phyloP scores from a whole-genome alignment of 2,888 invertebrate genomes.

The Mantis religiosa region DNA sequence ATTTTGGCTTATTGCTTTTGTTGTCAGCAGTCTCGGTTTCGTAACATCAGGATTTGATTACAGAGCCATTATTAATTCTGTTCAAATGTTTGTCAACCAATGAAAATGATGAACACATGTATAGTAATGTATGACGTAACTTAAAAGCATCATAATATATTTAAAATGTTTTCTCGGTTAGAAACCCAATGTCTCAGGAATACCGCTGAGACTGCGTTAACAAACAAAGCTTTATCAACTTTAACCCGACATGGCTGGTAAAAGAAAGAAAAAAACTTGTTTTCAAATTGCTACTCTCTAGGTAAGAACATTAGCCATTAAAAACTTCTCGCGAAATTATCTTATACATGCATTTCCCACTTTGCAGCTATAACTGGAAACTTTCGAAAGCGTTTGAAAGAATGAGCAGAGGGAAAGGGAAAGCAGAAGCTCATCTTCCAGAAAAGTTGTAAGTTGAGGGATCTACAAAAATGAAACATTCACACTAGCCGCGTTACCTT shows the following conservation, averaged over 20 bases:
- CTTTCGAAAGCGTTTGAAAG: neutral
- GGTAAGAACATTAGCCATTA: neutral
- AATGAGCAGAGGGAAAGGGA: neutral
- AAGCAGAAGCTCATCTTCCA: neutral
- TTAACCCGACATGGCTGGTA: neutral
- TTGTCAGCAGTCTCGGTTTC: too few species aligned
- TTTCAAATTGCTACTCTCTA: neutral
- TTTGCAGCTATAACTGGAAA: neutral
- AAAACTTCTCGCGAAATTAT: neutral
- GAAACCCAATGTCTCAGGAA: neutral
- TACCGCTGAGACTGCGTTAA: too few species aligned
- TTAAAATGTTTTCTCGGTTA: too few species aligned
- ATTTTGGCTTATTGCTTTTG: too few species aligned
- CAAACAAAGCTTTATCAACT: neutral
- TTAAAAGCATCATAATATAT: too few species aligned
- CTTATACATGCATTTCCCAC: neutral
- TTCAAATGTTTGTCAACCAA: too few species aligned
- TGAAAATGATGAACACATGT: too few species aligned
- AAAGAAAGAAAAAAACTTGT: neutral
- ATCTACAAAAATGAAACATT: neutral
- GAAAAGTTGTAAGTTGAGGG: neutral
- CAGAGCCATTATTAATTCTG: too few species aligned
- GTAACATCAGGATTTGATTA: too few species aligned
- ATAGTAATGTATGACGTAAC: too few species aligned
- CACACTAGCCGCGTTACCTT: neutral